A percentile compares a stretch with the other conserved stretches of the same genome.
Evolutionary conservation across 2,888 invertebrate species (phyloP).

Genomic region (Dyspetes luteomarginatus): DNA sequence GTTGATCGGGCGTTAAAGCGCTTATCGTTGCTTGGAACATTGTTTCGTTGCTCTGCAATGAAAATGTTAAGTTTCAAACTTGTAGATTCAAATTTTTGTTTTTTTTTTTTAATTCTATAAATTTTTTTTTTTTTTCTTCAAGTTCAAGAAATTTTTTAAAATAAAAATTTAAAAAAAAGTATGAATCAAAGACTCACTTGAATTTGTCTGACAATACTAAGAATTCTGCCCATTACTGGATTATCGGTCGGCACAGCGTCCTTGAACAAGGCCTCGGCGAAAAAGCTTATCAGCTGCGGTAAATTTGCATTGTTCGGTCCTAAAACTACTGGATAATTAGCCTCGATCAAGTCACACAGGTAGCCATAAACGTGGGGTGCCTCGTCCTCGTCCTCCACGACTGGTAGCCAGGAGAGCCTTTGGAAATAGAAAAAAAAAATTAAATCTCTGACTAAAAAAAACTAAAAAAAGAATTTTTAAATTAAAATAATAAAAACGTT

Average conservation of each 20-base stretch:
- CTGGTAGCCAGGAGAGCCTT: slow-evolving; percentile 97
- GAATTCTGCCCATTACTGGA: slow-evolving; percentile 91
- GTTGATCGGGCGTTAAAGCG: slow-evolving; percentile 91
- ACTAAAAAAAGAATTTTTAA: no score
- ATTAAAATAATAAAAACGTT: no score
- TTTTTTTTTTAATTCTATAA: not conserved
- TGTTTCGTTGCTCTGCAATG: slow-evolving; percentile 89
- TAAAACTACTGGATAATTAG: slow-evolving; percentile 93
- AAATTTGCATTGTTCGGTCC: slow-evolving; percentile 95
- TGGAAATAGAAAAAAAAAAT: no score
- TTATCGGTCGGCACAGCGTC: slow-evolving; percentile 92
- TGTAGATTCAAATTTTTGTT: no score
- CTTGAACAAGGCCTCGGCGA: slow-evolving; percentile 94
- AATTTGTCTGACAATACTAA: slow-evolving; percentile 93
- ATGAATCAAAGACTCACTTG: slow-evolving; percentile 88
- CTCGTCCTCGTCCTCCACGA: slow-evolving; percentile 98
- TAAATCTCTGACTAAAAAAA: slow-evolving; percentile 5
- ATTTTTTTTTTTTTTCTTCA: not conserved
- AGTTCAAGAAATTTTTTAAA: slow-evolving; percentile 81
- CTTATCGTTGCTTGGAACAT: slow-evolving; percentile 92
- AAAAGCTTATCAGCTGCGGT: slow-evolving; percentile 93
- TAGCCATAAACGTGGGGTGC: slow-evolving; percentile 97
- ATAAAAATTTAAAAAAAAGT: slow-evolving; percentile 70
- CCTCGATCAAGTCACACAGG: slow-evolving; percentile 96
- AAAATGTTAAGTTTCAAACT: slow-evolving; percentile 33